phyloP scores from a whole-genome alignment of 2,113 vertebrate genomes.

The Stegastes partitus region DNA sequence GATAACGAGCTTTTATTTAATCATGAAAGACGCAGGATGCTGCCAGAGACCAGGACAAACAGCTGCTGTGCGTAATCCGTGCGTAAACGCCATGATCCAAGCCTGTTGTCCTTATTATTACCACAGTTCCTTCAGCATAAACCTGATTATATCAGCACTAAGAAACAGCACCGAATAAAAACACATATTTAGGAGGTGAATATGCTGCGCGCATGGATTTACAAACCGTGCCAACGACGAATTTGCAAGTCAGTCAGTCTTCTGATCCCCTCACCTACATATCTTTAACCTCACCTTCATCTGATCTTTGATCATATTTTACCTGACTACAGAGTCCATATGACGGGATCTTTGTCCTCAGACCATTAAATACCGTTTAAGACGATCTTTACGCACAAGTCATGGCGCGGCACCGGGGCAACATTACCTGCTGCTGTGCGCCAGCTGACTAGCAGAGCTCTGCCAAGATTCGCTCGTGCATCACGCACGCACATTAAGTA shows the following conservation, averaged over 20 bases:
- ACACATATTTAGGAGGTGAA: not conserved
- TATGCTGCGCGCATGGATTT: not conserved
- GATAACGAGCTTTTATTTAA: constrained; percentile 41
- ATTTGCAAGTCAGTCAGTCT: too few species aligned
- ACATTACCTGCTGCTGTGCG: not conserved
- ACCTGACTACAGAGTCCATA: too few species aligned
- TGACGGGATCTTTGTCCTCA: too few species aligned
- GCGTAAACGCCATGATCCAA: not conserved
- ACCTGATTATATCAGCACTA: not conserved
- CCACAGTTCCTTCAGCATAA: not conserved
- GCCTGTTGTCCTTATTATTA: too few species aligned
- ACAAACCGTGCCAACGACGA: too few species aligned
- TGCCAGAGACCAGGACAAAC: constrained; percentile 10
- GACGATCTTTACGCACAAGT: constrained; percentile 9
- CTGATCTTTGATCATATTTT: too few species aligned
- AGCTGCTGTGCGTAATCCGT: not conserved
- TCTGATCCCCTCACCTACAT: too few species aligned
- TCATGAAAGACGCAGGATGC: constrained; percentile 35
- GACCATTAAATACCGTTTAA: constrained; percentile 24
- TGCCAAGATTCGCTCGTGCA: constrained; percentile 1
- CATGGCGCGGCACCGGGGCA: not conserved
- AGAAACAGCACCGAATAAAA: not conserved
- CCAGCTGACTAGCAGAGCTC: constrained; percentile 14
- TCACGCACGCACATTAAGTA: not conserved
- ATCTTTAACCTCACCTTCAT: too few species aligned